Base-by-base conservation (phyloP, 2,888 invertebrate species). In the Tineola bisselliella region DNA sequence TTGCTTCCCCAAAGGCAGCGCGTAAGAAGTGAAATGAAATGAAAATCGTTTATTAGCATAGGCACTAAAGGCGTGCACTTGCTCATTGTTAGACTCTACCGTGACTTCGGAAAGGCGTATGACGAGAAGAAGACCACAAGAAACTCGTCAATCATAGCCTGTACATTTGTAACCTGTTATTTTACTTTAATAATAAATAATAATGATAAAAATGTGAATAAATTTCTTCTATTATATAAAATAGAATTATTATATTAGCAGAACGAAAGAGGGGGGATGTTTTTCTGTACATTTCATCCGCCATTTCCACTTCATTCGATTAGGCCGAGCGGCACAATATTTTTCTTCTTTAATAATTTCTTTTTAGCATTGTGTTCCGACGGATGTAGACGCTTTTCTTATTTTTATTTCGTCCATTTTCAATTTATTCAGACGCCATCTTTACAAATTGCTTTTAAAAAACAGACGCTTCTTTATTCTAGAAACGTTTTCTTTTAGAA, bases 361-460 rank as follows among this genome's bases (percentile, higher is more conserved):
- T 48, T n/a, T 48, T 48, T 8, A 38, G 48, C 48, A 48, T 48
- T 48, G 48, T 48, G 48, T 48, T 48, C 15, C 48, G 13, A 17
- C 48, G 48, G 48, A 48, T 48, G 48, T 48, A 17, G 48, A 17
- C 15, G 48, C 15, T 48, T 43, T 48, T 48, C 48, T 17, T 13
- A 48, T 48, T 48, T 48, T 48, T 38, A 38, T 38, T 38, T 38
- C 38, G 38, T n/a, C 48, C 48, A 48, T 48, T 48, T 48, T 48
- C 48, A 48, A 48, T 48, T 48, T 48, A 17, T 17, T 48, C 48
- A 48, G 38, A 10, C 10, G 38, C 48, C 48, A 17, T n/a, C 48
- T 48, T 48, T 48, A 48, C 15, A 48, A 48, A 48, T 17, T 48
- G 17, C 13, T 48, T 48, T 48, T 48, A 48, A 38, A 38, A 38